A percentile compares a stretch with the other conserved stretches of the same genome.
Evolutionary conservation across 2,888 invertebrate species (phyloP).

Genomic region (Drosophila fungiperda): DNA sequence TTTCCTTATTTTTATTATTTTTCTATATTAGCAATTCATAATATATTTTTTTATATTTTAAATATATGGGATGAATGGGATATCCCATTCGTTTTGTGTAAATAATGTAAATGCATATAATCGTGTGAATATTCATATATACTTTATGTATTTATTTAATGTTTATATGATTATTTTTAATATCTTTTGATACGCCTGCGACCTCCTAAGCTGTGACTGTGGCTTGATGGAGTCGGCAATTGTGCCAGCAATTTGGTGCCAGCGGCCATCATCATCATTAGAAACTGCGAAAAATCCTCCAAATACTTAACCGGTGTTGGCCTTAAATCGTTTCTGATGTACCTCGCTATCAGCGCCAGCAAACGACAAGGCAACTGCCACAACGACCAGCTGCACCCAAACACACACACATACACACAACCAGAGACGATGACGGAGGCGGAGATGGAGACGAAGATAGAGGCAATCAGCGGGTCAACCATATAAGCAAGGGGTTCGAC

Average conservation of each 20-base stretch:
- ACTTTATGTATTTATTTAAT: neutral
- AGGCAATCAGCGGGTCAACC: constrained; percentile 52
- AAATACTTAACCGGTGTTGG: constrained; percentile 62
- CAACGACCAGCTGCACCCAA: constrained; percentile 10
- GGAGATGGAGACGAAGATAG: constrained; percentile 3
- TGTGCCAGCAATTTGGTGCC: constrained; percentile 54
- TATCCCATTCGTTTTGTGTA: no score
- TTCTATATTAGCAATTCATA: no score
- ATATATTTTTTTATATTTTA: no score
- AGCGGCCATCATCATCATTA: constrained; percentile 72
- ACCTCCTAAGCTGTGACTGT: neutral
- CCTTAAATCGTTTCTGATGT: constrained; percentile 78
- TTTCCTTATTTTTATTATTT: no score
- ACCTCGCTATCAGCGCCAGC: constrained; percentile 42
- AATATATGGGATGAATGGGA: no score
- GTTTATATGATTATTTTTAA: constrained; percentile 12
- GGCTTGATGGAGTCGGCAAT: constrained; percentile 45
- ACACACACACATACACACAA: neutral
- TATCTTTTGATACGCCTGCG: constrained; percentile 18
- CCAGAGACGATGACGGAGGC: neutral
- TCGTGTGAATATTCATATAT: neutral
- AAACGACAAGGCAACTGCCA: constrained; percentile 38
- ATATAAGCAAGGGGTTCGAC: constrained; percentile 3
- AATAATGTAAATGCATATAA: neutral
- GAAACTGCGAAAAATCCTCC: constrained; percentile 76